Evolutionary conservation across 2,888 invertebrate genomes (phyloP), one percentile per base, ranked within the genome.

Genomic region (Eristalinus sepulchralis): DNA sequence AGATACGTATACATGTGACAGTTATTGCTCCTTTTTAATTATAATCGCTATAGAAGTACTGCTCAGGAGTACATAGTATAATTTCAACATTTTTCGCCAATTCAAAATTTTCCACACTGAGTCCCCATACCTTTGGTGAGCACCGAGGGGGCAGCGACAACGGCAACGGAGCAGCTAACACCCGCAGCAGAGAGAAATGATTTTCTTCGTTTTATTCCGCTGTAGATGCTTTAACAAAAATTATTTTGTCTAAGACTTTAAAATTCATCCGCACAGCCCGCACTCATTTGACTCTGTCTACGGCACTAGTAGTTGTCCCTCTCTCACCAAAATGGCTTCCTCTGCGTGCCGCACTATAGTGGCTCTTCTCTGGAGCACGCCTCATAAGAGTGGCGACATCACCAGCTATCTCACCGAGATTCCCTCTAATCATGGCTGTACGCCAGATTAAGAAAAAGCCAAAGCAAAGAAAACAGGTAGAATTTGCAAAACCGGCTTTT

Each of bases 281-380:
- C 11, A 5, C 22, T 13, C 39, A 20, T 47, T 68, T 73, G 9
- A 13, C 81, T 81, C 76, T 68, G 36, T 85, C 77, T 77, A 13
- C 22, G 10, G 55, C 0, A 0, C 4, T 1, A 22, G 1, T 4
- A 0, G 33, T 22, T 39, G 2, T 82, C 82, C 71, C 71, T 0
- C 82, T 86, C 64, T 27, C 78, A 82, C 86, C 86, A 86, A 86
- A 86, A 86, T 86, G 86, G 86, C 86, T 66, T 70, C 86, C 82
- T 10, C 10, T 62, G 10, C 2, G 6, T 8, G 0, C 0, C 5
- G 1, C 10, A 22, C 9, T 2, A 13, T 36, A 67, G n/a, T 24
- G 24, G 24, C 53, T 20, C 67, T 67, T 0, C 34, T 81, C 33
- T 17, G 3, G 17, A 22, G 10, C 57, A 39, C 10, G 0, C 0